Evolutionary conservation across 2,113 vertebrate genomes (phyloP), one percentile per base, ranked within the genome.

Genomic region (Alethe diademata): DNA sequence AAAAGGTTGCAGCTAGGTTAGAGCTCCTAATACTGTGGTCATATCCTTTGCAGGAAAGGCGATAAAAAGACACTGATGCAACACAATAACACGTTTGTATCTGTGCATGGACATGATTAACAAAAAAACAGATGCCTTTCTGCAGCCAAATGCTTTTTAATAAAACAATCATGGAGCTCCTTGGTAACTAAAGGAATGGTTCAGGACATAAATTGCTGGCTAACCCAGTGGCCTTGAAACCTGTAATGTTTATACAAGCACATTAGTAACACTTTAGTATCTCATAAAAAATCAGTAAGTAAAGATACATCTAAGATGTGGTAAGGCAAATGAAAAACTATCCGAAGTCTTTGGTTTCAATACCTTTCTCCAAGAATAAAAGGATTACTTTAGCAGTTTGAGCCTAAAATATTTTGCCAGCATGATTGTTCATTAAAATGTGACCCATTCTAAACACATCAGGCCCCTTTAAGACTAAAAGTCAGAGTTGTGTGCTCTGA

Each of bases 381-480:
- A 90, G 33, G 29, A 75, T 54, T 67, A 70, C 79, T 90, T 88
- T 43, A 83, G 56, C 66, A 66, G 69, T 88, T 88, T 1, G 29
- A 93, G 74, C 64, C 22, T 54, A 54, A 80, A 93, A 56, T 69
- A 89, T 78, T 96, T 82, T 87, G 88, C 83, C 24, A 73, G 47
- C 0, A 11, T 57, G 36, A 78, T 69, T 91, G 88, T 65, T 95
- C 80, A 92, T 19, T 88, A 91, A 87, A 91, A 86, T 23, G 48
- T 43, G 66, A 66, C 83, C 84, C 51, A 54, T 83, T 94, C 94
- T 88, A 82, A 96, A 91, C 61, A 85, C 67, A 88, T 29, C 10
- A 18, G 62, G 89, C 88, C 71, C 75, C 93, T 92, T 93, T 90
- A 95, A 92, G 92, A 89, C 84, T 86, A 83, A 53, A 97, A 96